These are phyloP conservation scores for Paguma larvata DNA, from an alignment of 2,797 vertebrate species.

Conservation along the genomic window DNA sequence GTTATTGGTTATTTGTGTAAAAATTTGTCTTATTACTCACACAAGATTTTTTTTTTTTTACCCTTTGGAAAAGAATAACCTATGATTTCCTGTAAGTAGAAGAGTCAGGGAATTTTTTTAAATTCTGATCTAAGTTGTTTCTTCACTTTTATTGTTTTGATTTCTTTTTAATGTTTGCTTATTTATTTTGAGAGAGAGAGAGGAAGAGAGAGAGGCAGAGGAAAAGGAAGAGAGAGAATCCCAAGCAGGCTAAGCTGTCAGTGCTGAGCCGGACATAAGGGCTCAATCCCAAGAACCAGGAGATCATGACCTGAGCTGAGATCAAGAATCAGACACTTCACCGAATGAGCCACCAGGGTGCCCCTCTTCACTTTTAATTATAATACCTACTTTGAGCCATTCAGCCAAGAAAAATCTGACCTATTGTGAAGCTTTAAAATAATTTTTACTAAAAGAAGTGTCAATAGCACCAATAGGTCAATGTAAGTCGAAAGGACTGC, in stretches of 20 bases:
- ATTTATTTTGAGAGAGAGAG: no score
- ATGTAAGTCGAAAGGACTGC: background rate
- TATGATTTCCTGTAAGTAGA: constrained; percentile 60
- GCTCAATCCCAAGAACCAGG: no score
- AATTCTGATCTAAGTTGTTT: constrained; percentile 52
- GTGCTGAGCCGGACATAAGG: no score
- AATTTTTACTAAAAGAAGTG: background rate
- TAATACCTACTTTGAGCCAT: background rate
- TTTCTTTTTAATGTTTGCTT: no score
- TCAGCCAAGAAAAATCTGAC: background rate
- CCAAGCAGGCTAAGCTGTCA: no score
- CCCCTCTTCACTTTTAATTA: constrained; percentile 6
- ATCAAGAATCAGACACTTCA: no score
- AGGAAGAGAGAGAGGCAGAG: no score
- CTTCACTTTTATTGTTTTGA: background rate
- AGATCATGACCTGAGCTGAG: no score
- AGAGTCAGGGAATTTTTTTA: background rate
- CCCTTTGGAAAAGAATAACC: constrained; percentile 66
- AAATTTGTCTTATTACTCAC: constrained; percentile 75
- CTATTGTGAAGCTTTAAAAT: constrained; percentile 25
- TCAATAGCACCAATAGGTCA: background rate
- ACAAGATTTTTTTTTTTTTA: background rate
- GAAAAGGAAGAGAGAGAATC: no score
- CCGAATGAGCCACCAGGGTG: no score
- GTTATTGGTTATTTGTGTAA: constrained; percentile 74